Evolutionary conservation across 2,113 vertebrate genomes (phyloP).

Genomic region (Petromus typicus): DNA sequence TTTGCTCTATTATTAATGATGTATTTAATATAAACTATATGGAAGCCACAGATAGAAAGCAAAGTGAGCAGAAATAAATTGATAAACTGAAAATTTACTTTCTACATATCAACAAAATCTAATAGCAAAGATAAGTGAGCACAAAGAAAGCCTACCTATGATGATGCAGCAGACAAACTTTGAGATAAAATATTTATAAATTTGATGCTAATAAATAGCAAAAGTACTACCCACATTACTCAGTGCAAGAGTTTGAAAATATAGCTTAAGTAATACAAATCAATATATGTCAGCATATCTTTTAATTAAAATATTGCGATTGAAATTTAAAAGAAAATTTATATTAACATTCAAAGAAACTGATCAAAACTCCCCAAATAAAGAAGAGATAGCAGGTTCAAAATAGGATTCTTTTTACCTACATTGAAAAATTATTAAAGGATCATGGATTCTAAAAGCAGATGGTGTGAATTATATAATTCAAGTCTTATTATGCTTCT

Average conservation of each 20-base stretch:
- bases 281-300: background rate
- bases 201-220: background rate
- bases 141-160: background rate
- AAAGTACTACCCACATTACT: background rate
- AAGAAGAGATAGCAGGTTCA: background rate
- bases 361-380: background rate
- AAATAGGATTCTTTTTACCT: background rate
- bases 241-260: background rate
- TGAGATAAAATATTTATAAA: background rate
- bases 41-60: background rate
- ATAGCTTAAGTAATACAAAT: background rate
- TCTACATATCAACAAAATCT: background rate
- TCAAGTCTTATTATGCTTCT: background rate
- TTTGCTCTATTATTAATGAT: conserved; percentile 9
- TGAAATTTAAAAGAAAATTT: background rate
- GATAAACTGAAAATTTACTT: background rate
- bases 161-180: background rate
- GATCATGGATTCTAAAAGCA: background rate
- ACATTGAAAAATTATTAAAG: background rate
- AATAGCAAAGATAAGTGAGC: background rate
- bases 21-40: conserved; percentile 7
- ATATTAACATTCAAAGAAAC: background rate
- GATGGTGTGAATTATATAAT: background rate
- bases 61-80: background rate
- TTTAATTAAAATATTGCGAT: background rate